Conservation (phyloP, 2,888 invertebrate species). For the Mallateleia sp. region DNA sequence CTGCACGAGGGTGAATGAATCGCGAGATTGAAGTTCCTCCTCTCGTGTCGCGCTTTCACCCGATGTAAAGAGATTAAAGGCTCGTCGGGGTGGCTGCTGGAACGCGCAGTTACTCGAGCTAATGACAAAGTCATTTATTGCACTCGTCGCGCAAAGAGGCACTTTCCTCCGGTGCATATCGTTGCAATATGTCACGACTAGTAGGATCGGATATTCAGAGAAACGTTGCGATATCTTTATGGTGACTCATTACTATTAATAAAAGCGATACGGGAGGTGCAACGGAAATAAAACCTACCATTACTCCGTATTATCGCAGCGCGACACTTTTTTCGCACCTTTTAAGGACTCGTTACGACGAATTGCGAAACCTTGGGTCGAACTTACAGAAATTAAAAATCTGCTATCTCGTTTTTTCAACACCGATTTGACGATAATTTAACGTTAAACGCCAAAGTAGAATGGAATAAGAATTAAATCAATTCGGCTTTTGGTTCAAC, state of each 20-base stretch:
- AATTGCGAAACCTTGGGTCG: constrained; percentile 4
- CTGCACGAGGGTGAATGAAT: constrained; percentile 52
- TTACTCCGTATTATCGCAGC: constrained; percentile 20
- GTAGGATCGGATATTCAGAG: constrained; percentile 46
- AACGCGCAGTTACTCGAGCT: constrained; percentile 68
- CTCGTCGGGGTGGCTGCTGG: constrained; percentile 42
- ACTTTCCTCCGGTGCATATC: constrained; percentile 67
- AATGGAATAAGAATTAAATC: too few species aligned
- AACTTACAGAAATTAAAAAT: neutral
- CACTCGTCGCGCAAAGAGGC: constrained; percentile 70
- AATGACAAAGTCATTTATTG: constrained; percentile 72
- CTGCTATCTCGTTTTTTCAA: too few species aligned
- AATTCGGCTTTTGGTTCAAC: too few species aligned
- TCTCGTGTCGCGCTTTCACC: constrained; percentile 2
- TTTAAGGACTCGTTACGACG: constrained; percentile 22
- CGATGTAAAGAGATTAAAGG: constrained; percentile 53
- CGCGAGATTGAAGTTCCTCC: constrained; percentile 58
- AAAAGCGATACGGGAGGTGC: constrained; percentile 49
- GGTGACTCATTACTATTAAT: constrained; percentile 66
- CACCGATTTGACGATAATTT: too few species aligned
- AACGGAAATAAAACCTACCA: constrained; percentile 23
- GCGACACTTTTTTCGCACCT: constrained; percentile 6
- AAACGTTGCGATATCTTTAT: constrained; percentile 52
- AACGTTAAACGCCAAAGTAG: too few species aligned
- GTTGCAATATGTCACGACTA: constrained; percentile 53